These are phyloP conservation scores for Yasuhikotakia modesta DNA, from an alignment of 2,797 vertebrate genomes.

Conservation along the genomic window DNA sequence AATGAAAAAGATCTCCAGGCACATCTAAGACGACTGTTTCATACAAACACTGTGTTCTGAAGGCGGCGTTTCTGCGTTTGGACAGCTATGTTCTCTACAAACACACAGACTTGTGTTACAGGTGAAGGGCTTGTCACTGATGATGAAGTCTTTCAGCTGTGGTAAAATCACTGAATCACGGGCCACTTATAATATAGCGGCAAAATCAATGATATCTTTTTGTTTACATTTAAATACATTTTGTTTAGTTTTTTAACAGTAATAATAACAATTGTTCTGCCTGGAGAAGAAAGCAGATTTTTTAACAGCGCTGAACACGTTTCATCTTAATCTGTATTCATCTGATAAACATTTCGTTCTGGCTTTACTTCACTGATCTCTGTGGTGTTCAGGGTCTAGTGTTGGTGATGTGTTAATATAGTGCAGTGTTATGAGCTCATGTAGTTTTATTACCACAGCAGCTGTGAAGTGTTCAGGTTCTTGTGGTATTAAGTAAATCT, in stretches of 20 bases:
- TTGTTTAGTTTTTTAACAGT: no score
- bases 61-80: background rate
- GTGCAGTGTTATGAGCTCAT: slow-evolving; percentile 39
- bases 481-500: slow-evolving; percentile 31
- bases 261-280: background rate
- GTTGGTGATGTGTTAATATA: background rate
- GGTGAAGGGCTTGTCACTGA: no score
- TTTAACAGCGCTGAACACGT: background rate
- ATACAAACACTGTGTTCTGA: background rate
- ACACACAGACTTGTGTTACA: background rate
- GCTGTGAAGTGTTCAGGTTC: slow-evolving; percentile 35
- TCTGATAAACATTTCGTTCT: background rate
- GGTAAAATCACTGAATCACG: no score
- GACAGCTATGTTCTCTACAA: background rate
- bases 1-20: background rate
- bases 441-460: slow-evolving; percentile 21
- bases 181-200: no score
- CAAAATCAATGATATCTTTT: no score
- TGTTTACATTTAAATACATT: no score
- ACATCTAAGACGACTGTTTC: background rate
- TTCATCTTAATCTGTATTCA: background rate
- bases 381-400: background rate
- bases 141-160: no score
- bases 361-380: background rate
- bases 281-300: no score